Evolutionary conservation across 2,888 invertebrate species (phyloP), one percentile per base, ranked within the genome.

Genomic region (Platerodrilus igneus): DNA sequence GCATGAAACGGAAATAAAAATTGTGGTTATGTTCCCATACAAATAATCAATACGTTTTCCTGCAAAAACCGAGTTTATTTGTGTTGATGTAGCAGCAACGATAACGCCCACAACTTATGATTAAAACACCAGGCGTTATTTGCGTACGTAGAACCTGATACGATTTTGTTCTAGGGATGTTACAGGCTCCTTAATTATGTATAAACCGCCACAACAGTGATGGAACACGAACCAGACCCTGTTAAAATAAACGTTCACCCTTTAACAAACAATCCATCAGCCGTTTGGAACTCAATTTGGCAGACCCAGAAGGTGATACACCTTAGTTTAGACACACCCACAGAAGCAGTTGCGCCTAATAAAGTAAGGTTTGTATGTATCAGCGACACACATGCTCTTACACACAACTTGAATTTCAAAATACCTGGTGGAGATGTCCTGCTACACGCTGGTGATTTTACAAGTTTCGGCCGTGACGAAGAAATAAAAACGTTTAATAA

Each of bases 371-470:
- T 90, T 52, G 88, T 90, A 3, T 88, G 88, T 61, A 85, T 90
- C 78, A 87, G 87, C 45, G 89, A 90, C 59, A 90, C 89, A 0
- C 89, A 90, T 64, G 78, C 81, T 0, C 66, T 82, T 35, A 81
- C 82, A 6, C 74, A 81, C 25, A 79, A 79, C 52, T 74, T 83
- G 8, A 78, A 76, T 51, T 77, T 79, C 59, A 76, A 79, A 54
- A 74, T 89, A 45, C 88, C 88, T 0, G 71, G 74, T 39, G 89
- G 89, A n/a, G 89, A 90, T 68, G 77, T 90, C 31, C 82, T 89
- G 51, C 76, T 90, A 32, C 88, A 90, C 65, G 87, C 86, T 17
- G 89, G 90, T 3, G 89, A 90, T 65, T 87, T 90, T 59, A 87
- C 88, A 7, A 79, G 79, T 53, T 81, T 82, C 60, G 89, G 89